These are phyloP conservation scores for Paramisgurnus dabryanus DNA, from an alignment of 2,113 vertebrate species.

Conservation along the genomic window DNA sequence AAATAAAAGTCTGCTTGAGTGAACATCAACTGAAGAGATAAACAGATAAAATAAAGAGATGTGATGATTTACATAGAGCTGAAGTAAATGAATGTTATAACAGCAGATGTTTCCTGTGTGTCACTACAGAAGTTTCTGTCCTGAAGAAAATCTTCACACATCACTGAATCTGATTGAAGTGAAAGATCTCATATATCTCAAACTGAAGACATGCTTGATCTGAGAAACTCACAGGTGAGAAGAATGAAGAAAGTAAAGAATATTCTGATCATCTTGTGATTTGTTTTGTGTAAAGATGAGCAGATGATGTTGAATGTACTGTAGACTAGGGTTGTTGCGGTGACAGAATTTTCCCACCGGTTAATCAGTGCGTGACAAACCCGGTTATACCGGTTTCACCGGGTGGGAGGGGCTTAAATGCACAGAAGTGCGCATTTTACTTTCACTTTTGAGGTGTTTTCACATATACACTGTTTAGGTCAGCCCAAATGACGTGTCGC, in stretches of 20 bases:
- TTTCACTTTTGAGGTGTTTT: no score
- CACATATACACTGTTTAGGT: no score
- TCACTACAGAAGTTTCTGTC: neutral
- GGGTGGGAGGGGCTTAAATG: no score
- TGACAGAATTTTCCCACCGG: no score
- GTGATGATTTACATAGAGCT: neutral
- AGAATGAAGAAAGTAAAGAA: neutral
- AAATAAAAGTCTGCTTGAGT: neutral
- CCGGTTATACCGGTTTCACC: no score
- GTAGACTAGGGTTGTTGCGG: no score
- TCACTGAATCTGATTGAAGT: conserved; percentile 4
- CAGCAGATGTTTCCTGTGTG: neutral
- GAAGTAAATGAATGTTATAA: neutral
- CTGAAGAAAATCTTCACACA: conserved; percentile 18
- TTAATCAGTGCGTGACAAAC: no score
- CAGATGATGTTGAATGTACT: no score
- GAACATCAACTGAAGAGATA: neutral
- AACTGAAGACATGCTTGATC: neutral
- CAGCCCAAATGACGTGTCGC: no score
- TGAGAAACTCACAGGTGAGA: conserved; percentile 12
- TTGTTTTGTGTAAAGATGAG: neutral
- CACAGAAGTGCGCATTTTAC: no score
- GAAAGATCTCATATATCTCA: conserved; percentile 9
- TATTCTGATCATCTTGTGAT: conserved; percentile 13
- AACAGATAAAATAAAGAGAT: neutral